Conservation (phyloP, 2,888 invertebrate genomes). For the Hydroisotoma schaefferi region DNA sequence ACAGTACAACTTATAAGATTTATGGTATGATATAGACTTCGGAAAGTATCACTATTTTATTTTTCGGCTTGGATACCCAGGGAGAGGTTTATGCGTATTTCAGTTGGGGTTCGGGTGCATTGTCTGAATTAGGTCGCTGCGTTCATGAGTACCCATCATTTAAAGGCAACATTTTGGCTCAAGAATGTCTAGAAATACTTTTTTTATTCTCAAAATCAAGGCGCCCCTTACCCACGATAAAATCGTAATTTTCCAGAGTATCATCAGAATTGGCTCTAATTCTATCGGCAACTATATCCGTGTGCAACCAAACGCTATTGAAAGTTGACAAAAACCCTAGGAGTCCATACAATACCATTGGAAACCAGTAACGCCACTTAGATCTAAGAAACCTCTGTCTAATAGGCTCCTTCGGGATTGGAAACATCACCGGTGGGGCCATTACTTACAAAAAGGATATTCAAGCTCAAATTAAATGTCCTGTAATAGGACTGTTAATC, state of each 20-base stretch:
- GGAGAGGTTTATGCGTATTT: no score
- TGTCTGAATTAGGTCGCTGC: no score
- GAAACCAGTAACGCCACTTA: background rate
- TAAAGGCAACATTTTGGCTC: no score
- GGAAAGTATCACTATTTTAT: no score
- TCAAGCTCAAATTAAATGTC: no score
- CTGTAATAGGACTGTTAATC: no score
- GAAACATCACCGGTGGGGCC: slow-evolving; percentile 18
- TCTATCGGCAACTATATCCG: background rate
- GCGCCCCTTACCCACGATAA: background rate
- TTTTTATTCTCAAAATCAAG: background rate
- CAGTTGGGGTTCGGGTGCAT: no score
- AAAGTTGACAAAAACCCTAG: background rate
- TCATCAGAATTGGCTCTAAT: background rate
- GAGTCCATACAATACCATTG: background rate
- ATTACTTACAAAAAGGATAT: no score
- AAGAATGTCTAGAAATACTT: background rate
- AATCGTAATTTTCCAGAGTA: background rate
- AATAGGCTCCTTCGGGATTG: background rate
- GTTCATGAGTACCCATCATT: no score
- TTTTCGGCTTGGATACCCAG: no score
- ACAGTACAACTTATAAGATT: no score
- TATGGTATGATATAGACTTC: no score
- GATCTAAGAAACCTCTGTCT: background rate
- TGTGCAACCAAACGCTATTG: background rate